Base-by-base conservation (phyloP, 2,113 vertebrate species). In the Psophia crepitans region DNA sequence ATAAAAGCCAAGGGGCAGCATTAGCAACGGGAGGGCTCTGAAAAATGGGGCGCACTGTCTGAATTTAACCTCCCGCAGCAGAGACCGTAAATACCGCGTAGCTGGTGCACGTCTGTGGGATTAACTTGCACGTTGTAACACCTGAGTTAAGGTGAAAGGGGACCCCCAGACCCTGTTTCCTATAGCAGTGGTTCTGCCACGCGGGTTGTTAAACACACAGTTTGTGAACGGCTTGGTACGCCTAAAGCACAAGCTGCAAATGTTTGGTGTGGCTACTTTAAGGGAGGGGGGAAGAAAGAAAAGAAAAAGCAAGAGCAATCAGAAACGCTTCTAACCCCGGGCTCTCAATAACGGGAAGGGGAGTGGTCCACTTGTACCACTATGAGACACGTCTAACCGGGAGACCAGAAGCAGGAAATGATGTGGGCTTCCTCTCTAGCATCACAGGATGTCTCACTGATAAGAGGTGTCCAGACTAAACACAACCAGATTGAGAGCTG, bases 401-500 rank as follows among this genome's bases (percentile, higher is more conserved):
- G 96, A 71, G 96, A 92, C 84, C 90, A 95, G 98, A 96, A 98
- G 98, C 98, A 98, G 98, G 98, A 99, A 98, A 97, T 98, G 97
- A 98, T 90, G 97, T 85, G 68, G 85, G 93, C 97, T 98, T 98
- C 98, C 97, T 98, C 96, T 58, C 83, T 64, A 80, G 97, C 98
- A 96, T 98, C 97, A 95, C 97, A 97, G 98, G 98, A 98, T 98
- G 97, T 97, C 95, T 97, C 73, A 27, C 96, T 89, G 97, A 97
- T 96, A 97, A 97, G 96, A 92, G 91, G 70, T 97, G 97, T 98
- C 98, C 98, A 99, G 98, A 98, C 98, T 98, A 98, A 99, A 98
- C 98, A 98, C 61, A 76, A 79, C 70, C 44, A 20, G 94, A 86
- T 75, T 61, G 76, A 77, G 96, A 87, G 96, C 93, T 89, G 68